Evolutionary conservation across 2,888 invertebrate species (phyloP).

Genomic region (Meghimatium bilineatum): DNA sequence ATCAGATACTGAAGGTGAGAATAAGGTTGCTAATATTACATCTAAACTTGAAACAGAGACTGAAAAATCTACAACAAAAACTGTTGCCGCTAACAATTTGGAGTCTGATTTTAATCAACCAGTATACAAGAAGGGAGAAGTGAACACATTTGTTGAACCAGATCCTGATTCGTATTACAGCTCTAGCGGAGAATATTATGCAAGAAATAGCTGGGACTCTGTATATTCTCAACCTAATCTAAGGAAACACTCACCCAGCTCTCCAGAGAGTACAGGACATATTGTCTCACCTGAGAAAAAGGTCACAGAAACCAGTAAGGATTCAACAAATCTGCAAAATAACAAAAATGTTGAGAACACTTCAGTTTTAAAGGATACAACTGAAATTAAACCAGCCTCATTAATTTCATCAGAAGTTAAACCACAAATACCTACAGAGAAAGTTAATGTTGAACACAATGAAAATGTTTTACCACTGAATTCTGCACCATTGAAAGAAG

Average conservation of each 20-base stretch:
- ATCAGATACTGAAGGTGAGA: conserved; percentile 15
- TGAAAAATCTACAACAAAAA: background rate
- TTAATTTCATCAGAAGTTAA: background rate
- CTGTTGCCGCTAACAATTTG: background rate
- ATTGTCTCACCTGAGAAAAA: background rate
- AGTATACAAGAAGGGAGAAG: conserved; percentile 20
- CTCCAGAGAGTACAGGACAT: background rate
- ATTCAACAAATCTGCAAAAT: background rate
- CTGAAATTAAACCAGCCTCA: background rate
- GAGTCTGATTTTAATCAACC: background rate
- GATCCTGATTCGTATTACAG: conserved; percentile 27
- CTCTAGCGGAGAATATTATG: background rate
- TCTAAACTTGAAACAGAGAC: background rate
- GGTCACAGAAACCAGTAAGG: background rate
- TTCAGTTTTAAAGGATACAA: background rate
- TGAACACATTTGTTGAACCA: conserved; percentile 43
- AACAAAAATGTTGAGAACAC: background rate
- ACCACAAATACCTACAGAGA: background rate
- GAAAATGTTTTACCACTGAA: background rate
- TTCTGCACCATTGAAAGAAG: no score
- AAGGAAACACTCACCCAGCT: background rate
- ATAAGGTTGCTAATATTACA: conserved; percentile 23
- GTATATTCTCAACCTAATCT: background rate
- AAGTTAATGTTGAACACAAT: background rate
- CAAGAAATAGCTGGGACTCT: conserved; percentile 7